Evolutionary conservation across 2,888 invertebrate genomes (phyloP).

Genomic region (Periphyllus acericola): DNA sequence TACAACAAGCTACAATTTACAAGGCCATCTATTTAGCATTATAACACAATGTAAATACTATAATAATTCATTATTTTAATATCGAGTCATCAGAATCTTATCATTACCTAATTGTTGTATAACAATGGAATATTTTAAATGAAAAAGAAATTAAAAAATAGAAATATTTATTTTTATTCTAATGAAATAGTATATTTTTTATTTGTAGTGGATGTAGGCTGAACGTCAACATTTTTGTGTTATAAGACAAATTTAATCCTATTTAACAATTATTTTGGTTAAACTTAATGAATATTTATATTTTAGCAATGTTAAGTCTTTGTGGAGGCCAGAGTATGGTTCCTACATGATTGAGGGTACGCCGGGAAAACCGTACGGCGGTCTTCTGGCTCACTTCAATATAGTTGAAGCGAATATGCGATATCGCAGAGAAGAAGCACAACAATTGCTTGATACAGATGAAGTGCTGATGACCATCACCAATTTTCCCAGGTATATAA

Average conservation of each 20-base stretch:
- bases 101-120: not conserved
- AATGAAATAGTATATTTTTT: not conserved
- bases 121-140: not conserved
- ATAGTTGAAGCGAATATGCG: slow-evolving; percentile 98
- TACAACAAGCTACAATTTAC: not conserved
- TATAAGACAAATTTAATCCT: not conserved
- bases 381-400: slow-evolving; percentile 95
- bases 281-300: not conserved
- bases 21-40: slow-evolving; percentile 26
- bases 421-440: slow-evolving; percentile 85
- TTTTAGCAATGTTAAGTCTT: slow-evolving; percentile 77
- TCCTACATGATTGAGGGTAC: slow-evolving; percentile 99
- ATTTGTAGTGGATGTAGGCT: not conserved
- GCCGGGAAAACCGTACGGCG: slow-evolving; percentile 95
- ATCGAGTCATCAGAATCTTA: not conserved
- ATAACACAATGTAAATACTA: not conserved
- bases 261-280: not conserved
- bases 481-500: slow-evolving; percentile 85
- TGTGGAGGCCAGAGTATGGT: slow-evolving; percentile 98
- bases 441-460: slow-evolving; percentile 78
- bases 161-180: too few species aligned
- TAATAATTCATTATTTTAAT: not conserved
- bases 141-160: too few species aligned
- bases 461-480: slow-evolving; percentile 92
- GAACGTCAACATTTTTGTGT: not conserved